Evolutionary conservation across 2,113 vertebrate genomes (phyloP), one percentile per base, ranked within the genome.

Genomic region (Etheostoma spectabile): DNA sequence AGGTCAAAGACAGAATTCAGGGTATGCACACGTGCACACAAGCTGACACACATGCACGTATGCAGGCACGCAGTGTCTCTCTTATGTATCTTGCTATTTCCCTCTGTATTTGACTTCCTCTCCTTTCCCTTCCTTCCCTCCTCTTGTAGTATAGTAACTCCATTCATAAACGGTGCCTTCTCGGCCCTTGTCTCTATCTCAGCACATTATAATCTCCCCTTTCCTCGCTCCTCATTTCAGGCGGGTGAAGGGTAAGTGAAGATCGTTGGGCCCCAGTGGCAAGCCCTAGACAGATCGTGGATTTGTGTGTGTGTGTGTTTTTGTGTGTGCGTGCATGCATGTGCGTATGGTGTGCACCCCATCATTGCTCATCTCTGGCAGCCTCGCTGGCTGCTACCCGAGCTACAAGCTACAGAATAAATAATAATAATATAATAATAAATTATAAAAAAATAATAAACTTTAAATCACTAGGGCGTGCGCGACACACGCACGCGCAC

Each of bases 281-380:
- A 69, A 87, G 79, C 67, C 81, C 82, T 59, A 84, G 88, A 88
- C 84, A 3, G 30, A 72, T 62, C 6, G 55, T 64, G 60, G 4
- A n/a, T 59, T 51, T 77, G 73, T 74, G 49, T 80, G 73, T 49
- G 51, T 56, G 33, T 62, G 24, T 33, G 38, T 56, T 24, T 62
- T 15, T 33, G 30, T 35, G 77, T 62, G 56, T n/a, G 74, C 66
- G 69, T 68, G 49, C 35, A 74, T 65, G 56, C 71, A 71, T 42
- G 81, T 69, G 72, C 80, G 79, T 75, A 73, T 65, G 83, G 85
- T 85, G 74, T n/a, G 70, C 7, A 62, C 73, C 77, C 74, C 88
- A 91, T 91, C 92, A 91, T 88, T 88, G 85, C 86, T 92, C 93
- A 92, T 92, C 86, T 90, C 87, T 89, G 88, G 88, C 91, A 91